Evolutionary conservation across 2,888 invertebrate genomes (phyloP).

Genomic region (Cremastobaeus sp.): DNA sequence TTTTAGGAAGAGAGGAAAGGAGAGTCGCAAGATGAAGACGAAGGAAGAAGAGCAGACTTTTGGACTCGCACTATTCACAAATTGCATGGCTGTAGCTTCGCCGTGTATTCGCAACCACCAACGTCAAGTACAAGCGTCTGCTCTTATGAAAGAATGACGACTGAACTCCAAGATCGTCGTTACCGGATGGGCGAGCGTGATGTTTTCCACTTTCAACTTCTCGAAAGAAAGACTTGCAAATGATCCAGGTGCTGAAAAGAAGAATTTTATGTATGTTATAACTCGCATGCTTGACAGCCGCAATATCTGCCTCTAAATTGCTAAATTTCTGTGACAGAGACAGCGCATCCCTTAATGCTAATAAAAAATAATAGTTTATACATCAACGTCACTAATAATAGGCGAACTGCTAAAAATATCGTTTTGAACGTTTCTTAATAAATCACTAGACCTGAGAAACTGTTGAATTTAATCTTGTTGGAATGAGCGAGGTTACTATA

Average conservation of each 20-base stretch:
- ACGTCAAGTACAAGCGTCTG: slow-evolving; percentile 63
- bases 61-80: slow-evolving; percentile 56
- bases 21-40: slow-evolving; percentile 56
- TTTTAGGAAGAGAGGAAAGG: slow-evolving; percentile 56
- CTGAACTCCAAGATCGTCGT: slow-evolving; percentile 58
- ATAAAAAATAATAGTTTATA: too few species aligned
- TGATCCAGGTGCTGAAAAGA: slow-evolving; percentile 32
- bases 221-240: slow-evolving; percentile 37
- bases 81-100: slow-evolving; percentile 48
- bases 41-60: slow-evolving; percentile 57
- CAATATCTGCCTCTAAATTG: too few species aligned
- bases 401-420: too few species aligned
- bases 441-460: too few species aligned
- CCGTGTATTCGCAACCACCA: slow-evolving; percentile 48
- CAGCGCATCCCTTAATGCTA: background rate
- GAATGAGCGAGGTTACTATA: too few species aligned
- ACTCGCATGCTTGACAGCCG: too few species aligned
- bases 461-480: too few species aligned
- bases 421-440: too few species aligned
- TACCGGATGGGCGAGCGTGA: slow-evolving; percentile 55
- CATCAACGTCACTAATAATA: too few species aligned
- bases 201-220: slow-evolving; percentile 38
- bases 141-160: slow-evolving; percentile 63
- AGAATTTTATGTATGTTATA: slow-evolving; percentile 4
- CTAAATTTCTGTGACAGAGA: background rate